Evolutionary conservation across 2,888 invertebrate genomes (phyloP).

Genomic region (Phrixothrix hirtus): DNA sequence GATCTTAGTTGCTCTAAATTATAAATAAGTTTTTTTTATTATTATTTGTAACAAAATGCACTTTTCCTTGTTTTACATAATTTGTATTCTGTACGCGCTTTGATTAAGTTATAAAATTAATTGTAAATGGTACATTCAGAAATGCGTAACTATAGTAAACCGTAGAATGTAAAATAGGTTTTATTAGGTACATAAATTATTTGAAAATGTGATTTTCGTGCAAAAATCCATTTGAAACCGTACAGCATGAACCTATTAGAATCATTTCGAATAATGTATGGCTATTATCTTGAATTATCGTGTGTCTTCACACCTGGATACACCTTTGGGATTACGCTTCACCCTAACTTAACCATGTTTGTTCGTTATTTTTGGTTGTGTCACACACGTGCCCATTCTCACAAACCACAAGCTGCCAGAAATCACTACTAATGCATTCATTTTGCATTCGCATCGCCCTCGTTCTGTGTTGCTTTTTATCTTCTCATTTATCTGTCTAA

Average conservation of each 20-base stretch:
- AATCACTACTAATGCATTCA: conserved; percentile 23
- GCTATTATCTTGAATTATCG: conserved; percentile 45
- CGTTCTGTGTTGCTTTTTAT: conserved; percentile 11
- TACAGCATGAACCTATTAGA: neutral
- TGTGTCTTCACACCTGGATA: conserved; percentile 46
- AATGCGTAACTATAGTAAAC: too few relatives aligned
- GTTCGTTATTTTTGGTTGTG: conserved; percentile 21
- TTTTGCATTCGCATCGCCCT: conserved; percentile 12
- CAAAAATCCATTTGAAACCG: neutral
- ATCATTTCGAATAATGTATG: conserved; percentile 13
- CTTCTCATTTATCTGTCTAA: conserved; percentile 17
- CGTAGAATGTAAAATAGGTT: too few relatives aligned
- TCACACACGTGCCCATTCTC: conserved; percentile 24
- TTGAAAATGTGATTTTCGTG: neutral
- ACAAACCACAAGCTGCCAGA: conserved; percentile 13
- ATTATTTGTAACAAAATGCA: too few relatives aligned
- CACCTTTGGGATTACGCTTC: conserved; percentile 38
- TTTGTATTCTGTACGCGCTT: too few relatives aligned
- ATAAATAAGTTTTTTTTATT: too few relatives aligned
- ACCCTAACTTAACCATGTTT: conserved; percentile 19
- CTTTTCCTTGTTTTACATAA: too few relatives aligned
- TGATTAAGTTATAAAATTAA: too few relatives aligned
- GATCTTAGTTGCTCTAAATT: too few relatives aligned
- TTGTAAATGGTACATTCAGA: too few relatives aligned
- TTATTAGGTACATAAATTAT: too few relatives aligned